Base-by-base conservation (phyloP, 2,888 invertebrate species). In the Drosophila subquinaria region DNA sequence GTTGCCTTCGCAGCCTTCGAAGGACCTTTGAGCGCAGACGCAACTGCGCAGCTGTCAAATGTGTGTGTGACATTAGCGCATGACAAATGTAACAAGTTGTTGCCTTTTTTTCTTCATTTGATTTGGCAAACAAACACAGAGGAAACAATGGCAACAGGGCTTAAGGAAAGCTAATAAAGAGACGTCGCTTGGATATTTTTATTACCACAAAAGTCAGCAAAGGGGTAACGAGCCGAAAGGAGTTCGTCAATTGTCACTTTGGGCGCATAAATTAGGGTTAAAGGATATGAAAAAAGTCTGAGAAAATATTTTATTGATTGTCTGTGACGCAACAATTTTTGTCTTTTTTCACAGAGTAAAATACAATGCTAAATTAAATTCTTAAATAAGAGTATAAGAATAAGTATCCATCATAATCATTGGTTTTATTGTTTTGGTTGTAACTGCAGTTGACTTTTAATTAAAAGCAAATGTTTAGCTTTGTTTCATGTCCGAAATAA, bases 51-150 rank as follows among this genome's bases (percentile, higher is more conserved):
- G 82, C 86, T 90, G 90, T 89, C 89, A 90, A 80, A 87, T 79
- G 76, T 80, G 33, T 82, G 55, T 55, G 89, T 27, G 89, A 88
- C 90, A 90, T 90, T 90, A 89, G 79, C 89, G 82, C 79, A 89
- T 90, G 89, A 89, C 80, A 89, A 90, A 90, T 89, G 90, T 90
- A 90, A 90, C 89, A 90, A 86, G 90, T 90, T 89, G 83, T 73
- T 81, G 83, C 79, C 76, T 76, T 73, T 66, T 53, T 53, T 51
- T 23, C 6, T 30, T 61, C 20, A 60, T 60, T 77, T 30, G 30
- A 30, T 30, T 82, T 82, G 78, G 69, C 76, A 72, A 76, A 40
- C 55, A 71, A 55, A 60, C 52, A 45, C 27, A 27, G 27, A 27
- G 13, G 20, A 42, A 59, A 51, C 61, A 59, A 65, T 47, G 40